Evolutionary conservation across 1,140 invertebrate species (phyloP).

Genomic region (Lepidurus arcticus): DNA sequence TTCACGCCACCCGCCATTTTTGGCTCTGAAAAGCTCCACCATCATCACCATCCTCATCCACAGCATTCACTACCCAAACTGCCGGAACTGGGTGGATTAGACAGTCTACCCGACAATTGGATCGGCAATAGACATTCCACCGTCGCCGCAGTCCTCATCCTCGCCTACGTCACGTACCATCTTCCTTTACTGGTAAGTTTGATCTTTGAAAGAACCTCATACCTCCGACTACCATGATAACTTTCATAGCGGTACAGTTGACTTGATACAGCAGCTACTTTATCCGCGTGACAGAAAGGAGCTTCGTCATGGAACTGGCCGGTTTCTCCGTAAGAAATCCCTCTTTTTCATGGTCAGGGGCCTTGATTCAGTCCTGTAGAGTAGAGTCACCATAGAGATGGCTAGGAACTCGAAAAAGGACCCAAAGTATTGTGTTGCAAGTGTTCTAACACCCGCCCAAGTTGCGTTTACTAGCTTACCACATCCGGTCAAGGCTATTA

Average conservation of each 20-base stretch:
- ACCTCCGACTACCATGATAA: not conserved
- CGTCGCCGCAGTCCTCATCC: constrained; percentile 47
- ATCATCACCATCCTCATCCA: constrained; percentile 38
- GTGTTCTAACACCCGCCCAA: too few species aligned
- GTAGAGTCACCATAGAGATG: not conserved
- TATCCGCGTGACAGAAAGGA: not conserved
- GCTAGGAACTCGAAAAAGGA: too few species aligned
- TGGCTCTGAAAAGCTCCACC: not conserved
- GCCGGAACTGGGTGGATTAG: constrained; percentile 38
- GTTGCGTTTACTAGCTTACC: not conserved
- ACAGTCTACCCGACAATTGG: constrained; percentile 41
- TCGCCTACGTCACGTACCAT: constrained; percentile 53
- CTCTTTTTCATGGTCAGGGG: not conserved
- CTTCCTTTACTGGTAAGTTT: constrained; percentile 54
- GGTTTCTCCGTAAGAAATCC: not conserved
- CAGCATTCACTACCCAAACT: constrained; percentile 41
- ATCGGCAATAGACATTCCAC: constrained; percentile 44
- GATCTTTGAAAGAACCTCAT: not conserved
- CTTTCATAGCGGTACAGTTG: constrained; percentile 1
- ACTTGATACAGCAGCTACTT: not conserved
- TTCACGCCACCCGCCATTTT: constrained; percentile 35
- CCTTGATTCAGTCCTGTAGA: not conserved
- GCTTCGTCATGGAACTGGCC: not conserved
- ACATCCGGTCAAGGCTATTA: not conserved
- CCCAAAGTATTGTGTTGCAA: too few species aligned